A percentile compares a stretch with the other conserved stretches of the same genome.
Conservation (phyloP, 2,888 invertebrate genomes). For the Arenicola marina region DNA sequence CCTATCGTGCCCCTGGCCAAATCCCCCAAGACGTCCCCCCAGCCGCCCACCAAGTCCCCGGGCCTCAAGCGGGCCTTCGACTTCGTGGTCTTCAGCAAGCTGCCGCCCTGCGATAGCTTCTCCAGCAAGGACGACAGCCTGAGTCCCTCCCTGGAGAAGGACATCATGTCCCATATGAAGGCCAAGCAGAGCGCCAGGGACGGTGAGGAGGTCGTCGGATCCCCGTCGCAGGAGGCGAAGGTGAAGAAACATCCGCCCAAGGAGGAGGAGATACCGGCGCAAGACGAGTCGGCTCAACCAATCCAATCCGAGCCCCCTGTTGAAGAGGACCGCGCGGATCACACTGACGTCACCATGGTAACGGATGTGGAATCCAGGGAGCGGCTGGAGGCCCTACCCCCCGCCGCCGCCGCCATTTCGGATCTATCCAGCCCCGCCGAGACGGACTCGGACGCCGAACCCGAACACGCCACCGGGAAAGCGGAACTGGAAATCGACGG, state of each 20-base stretch:
- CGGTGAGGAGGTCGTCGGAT: too few species aligned
- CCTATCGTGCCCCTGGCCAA: constrained; percentile 10
- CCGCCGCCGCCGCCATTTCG: neutral
- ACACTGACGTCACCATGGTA: neutral
- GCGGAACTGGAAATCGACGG: neutral
- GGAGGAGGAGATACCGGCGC: neutral
- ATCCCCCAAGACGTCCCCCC: constrained; percentile 7
- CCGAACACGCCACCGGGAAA: neutral
- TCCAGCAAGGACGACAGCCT: constrained; percentile 60
- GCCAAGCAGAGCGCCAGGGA: too few species aligned
- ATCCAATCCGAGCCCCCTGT: too few species aligned
- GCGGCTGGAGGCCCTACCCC: neutral
- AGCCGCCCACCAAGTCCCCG: constrained; percentile 15
- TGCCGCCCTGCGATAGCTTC: constrained; percentile 55
- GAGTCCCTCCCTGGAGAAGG: constrained; percentile 43
- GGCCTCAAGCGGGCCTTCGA: constrained; percentile 24
- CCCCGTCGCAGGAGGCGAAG: neutral
- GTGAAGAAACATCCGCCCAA: neutral
- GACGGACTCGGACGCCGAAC: neutral
- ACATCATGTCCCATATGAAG: constrained; percentile 10
- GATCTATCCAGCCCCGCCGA: neutral
- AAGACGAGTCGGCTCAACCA: too few species aligned
- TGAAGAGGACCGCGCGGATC: neutral
- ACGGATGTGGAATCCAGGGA: neutral
- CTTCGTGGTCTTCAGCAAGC: constrained; percentile 27